Evolutionary conservation across 2,888 invertebrate genomes (phyloP).

Genomic region (Dryococelus australis): DNA sequence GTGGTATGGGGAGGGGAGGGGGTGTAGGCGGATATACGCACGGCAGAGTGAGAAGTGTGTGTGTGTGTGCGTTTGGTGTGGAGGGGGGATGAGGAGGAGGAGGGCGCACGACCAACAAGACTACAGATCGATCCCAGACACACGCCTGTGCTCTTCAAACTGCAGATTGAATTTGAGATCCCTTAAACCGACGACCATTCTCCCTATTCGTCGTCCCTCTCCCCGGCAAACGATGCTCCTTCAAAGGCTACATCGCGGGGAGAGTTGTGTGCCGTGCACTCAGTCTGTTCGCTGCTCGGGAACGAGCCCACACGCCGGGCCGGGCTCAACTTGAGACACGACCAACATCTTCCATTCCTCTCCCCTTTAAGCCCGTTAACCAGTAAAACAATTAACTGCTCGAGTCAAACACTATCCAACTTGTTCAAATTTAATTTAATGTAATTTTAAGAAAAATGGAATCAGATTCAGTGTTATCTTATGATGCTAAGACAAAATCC

Average conservation of each 20-base stretch:
- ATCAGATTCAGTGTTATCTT: too few relatives aligned
- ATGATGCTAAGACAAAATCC: too few relatives aligned
- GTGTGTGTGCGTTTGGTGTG: too few relatives aligned
- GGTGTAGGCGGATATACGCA: not conserved
- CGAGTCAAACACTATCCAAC: too few relatives aligned
- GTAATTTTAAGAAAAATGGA: too few relatives aligned
- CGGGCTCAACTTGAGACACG: not conserved
- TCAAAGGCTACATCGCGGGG: not conserved
- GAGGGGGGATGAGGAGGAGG: too few relatives aligned
- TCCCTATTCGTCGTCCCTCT: not conserved
- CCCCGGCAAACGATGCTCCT: not conserved
- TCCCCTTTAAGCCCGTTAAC: too few relatives aligned
- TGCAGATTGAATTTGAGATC: constrained; percentile 23
- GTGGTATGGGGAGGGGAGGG: not conserved
- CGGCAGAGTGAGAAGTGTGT: not conserved
- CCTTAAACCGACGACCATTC: constrained; percentile 22
- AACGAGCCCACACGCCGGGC: not conserved
- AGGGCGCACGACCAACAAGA: not conserved
- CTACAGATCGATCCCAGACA: constrained; percentile 10
- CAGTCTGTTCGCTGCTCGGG: not conserved
- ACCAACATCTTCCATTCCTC: too few relatives aligned
- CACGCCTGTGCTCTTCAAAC: constrained; percentile 17
- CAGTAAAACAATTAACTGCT: too few relatives aligned
- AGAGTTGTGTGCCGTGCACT: not conserved
- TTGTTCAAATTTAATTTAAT: too few relatives aligned